Evolutionary conservation across 2,113 vertebrate species (phyloP), one percentile per base, ranked within the genome.

Genomic region (Notothenia rossii): DNA sequence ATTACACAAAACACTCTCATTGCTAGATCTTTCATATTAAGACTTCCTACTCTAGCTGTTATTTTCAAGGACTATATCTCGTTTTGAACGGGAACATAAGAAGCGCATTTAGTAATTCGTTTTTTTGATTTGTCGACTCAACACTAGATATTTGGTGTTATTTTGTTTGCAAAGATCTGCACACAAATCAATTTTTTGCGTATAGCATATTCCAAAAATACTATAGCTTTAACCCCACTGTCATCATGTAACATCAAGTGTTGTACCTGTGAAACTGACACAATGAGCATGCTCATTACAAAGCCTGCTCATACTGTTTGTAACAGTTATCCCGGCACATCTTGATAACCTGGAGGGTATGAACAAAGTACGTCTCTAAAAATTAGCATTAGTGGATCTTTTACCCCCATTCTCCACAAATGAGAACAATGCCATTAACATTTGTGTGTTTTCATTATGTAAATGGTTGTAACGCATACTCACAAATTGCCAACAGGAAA

Each of bases 391-490:
- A 97, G 96, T 95, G 97, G 96, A 96, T 96, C 96, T 97, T 96
- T 96, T 96, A 96, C 94, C 96, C 96, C 83, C 86, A 88, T 97
- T 90, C 95, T 94, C 79, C 95, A 96, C 97, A 99, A 99, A 99
- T 98, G 97, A 98, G 96, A 96, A 96, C 94, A 92, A 95, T 97
- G 94, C 97, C 97, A 98, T 99, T 99, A 99, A 97, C 97, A 97
- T 97, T 98, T 99, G 98, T 98, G 97, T 98, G 97, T 99, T 99
- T 99, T 99, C 97, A 99, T 99, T 99, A 99, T 99, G 98, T 97
- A 99, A 99, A 99, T 98, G 97, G 96, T 97, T 96, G 97, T 98
- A 99, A 97, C 96, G 97, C 96, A 97, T 97, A 97, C 97, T 97
- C 97, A 96, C 97, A 97, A 96, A 98, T 97, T 97, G 98, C 97